Conservation (phyloP, 2,113 vertebrate species). For the Bungarus multicinctus region DNA sequence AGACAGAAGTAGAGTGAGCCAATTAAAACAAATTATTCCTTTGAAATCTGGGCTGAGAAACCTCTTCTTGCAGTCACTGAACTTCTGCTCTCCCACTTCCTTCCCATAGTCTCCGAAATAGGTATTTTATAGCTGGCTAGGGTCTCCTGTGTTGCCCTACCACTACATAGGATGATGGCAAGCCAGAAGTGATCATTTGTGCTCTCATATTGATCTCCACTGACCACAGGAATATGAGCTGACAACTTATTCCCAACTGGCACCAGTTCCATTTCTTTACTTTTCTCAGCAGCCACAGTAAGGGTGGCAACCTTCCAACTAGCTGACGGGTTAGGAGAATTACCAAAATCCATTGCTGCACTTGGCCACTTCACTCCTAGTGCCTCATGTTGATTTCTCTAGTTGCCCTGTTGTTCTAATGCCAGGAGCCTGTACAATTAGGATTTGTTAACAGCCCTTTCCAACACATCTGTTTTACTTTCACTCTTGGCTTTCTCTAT, state of each 20-base stretch:
- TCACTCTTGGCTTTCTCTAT: background rate
- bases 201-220: background rate
- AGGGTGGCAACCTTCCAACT: background rate
- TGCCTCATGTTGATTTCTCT: background rate
- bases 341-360: background rate
- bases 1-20: background rate
- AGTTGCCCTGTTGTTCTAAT: background rate
- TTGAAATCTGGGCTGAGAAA: background rate
- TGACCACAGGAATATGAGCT: background rate
- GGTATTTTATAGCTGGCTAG: background rate
- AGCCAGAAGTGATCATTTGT: background rate
- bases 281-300: background rate
- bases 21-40: background rate
- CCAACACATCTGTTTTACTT: background rate
- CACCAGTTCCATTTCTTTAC: background rate
- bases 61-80: background rate
- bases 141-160: background rate
- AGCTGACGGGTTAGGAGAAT: background rate
- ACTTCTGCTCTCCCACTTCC: background rate
- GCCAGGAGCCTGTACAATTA: background rate
- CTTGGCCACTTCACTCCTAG: background rate
- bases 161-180: background rate
- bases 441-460: background rate
- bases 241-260: background rate
- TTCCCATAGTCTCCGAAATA: background rate